phyloP scores from a whole-genome alignment of 2,113 vertebrate species.

The Chionomys nivalis region DNA sequence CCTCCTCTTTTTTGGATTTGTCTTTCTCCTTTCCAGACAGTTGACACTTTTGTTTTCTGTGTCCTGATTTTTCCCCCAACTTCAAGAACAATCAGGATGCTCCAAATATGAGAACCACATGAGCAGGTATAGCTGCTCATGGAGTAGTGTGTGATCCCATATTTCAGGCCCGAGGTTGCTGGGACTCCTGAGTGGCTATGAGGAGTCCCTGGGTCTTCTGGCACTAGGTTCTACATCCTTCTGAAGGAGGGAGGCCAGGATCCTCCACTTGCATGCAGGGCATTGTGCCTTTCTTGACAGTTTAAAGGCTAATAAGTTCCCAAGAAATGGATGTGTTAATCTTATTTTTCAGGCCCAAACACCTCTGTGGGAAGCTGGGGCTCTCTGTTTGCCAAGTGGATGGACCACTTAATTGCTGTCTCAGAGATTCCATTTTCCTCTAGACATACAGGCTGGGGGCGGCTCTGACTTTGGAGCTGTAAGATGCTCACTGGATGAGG shows the following conservation, averaged over 20 bases:
- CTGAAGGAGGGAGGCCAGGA: no score
- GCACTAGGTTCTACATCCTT: neutral
- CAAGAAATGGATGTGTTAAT: neutral
- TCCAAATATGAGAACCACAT: neutral
- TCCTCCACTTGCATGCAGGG: neutral
- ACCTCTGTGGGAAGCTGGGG: neutral
- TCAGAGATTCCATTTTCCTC: neutral
- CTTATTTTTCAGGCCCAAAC: neutral
- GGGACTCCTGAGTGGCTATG: neutral
- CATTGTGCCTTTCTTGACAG: neutral
- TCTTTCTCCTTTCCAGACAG: neutral
- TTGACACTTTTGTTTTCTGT: neutral
- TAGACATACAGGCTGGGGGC: neutral
- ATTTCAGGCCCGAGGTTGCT: neutral
- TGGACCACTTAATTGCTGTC: neutral
- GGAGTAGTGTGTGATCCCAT: neutral
- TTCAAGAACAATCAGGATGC: neutral
- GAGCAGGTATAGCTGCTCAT: neutral
- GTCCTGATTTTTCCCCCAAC: neutral
- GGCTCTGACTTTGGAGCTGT: neutral
- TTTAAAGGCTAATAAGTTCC: neutral
- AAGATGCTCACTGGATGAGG: neutral
- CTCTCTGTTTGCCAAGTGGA: neutral
- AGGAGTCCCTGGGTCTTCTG: neutral
- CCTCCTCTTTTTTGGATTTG: neutral